Conservation (phyloP, 2,797 vertebrate species). For the Lepus townsendii region DNA sequence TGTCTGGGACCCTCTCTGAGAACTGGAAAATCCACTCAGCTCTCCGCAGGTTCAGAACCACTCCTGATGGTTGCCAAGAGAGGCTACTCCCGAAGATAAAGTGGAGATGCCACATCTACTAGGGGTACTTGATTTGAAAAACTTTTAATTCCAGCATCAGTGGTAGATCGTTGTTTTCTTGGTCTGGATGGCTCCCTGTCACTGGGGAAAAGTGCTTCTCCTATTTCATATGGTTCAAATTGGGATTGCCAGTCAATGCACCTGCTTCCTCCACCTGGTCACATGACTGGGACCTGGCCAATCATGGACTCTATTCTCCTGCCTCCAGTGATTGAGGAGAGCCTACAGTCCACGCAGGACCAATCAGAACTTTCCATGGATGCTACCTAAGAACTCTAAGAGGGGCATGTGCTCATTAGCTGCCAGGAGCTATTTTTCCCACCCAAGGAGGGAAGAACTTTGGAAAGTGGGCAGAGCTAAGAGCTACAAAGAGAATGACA, state of each 20-base stretch:
- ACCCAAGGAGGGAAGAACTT: not conserved
- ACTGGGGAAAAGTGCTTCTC: accelerated
- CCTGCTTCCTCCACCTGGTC: not conserved
- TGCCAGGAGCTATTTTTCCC: not conserved
- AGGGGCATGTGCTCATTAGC: not conserved
- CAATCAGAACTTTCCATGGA: not conserved
- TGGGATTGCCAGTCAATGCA: not conserved
- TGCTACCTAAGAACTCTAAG: not conserved
- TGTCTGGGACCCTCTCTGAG: not conserved
- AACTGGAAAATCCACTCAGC: not conserved
- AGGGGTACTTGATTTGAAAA: not conserved
- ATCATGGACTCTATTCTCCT: not conserved
- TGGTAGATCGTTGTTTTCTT: not conserved
- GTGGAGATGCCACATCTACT: not conserved
- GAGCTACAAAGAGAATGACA: not conserved
- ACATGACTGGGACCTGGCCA: not conserved
- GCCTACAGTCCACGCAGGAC: accelerated
- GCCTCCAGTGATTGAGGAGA: not conserved
- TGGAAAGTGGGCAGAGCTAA: not conserved
- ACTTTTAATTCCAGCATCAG: not conserved
- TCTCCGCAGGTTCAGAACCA: not conserved
- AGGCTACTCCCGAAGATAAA: not conserved
- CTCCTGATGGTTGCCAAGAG: not conserved
- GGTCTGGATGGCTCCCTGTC: not conserved
- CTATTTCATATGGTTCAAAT: not conserved